Evolutionary conservation across 2,113 vertebrate genomes (phyloP).

Genomic region (Gnathonemus longibarbis): DNA sequence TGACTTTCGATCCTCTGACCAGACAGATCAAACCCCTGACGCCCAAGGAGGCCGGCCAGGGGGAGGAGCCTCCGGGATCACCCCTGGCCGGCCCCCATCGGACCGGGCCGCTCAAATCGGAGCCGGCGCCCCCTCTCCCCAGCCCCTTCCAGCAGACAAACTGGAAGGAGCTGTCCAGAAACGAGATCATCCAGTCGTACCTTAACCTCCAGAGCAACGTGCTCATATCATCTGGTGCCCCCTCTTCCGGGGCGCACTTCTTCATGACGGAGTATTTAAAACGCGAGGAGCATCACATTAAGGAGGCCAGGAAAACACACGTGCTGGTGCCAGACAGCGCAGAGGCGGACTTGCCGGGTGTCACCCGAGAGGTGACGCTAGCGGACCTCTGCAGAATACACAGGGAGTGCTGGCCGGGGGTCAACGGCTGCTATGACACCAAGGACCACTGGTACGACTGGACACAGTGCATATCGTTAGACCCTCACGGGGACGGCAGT

Average conservation of each 20-base stretch:
- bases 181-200: constrained; percentile 88
- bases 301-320: constrained; percentile 65
- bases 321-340: constrained; percentile 63
- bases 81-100: constrained; percentile 60
- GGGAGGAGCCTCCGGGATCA: constrained; percentile 39
- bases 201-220: constrained; percentile 85
- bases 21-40: constrained; percentile 79
- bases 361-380: constrained; percentile 64
- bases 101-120: constrained; percentile 70
- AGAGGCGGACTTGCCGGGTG: constrained; percentile 71
- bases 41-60: constrained; percentile 66
- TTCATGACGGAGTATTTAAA: constrained; percentile 81
- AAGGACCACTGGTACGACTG: constrained; percentile 91
- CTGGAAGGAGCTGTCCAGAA: constrained; percentile 86
- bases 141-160: constrained; percentile 85
- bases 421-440: constrained; percentile 90
- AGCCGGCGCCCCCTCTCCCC: constrained; percentile 62
- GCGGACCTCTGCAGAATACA: constrained; percentile 76
- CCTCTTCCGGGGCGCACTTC: constrained; percentile 72
- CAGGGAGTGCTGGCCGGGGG: constrained; percentile 76
- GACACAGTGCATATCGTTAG: constrained; percentile 90
- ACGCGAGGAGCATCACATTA: constrained; percentile 70
- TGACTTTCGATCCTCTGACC: constrained; percentile 84
- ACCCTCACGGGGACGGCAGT: constrained; percentile 80
- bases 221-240: constrained; percentile 74